Evolutionary conservation across 1,140 invertebrate species (phyloP).

Genomic region (Anagrus nilaparvatae): DNA sequence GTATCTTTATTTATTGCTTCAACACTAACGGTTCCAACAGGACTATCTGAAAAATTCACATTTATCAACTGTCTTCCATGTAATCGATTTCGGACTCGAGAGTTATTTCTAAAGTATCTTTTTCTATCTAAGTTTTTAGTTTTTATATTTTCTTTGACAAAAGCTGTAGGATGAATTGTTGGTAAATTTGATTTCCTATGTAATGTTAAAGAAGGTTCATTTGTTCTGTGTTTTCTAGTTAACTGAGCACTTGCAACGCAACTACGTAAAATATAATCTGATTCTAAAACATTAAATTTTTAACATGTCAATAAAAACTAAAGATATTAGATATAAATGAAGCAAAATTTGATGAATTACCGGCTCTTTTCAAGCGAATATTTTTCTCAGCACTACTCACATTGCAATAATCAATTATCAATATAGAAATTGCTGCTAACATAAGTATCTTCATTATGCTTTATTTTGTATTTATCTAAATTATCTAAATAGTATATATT

Average conservation of each 20-base stretch:
- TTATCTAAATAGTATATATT: too few relatives aligned
- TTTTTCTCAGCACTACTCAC: too few relatives aligned
- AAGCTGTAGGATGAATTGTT: neutral
- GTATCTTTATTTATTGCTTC: slow-evolving; percentile 19
- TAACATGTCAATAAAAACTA: slow-evolving; percentile 9
- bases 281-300: slow-evolving; percentile 16
- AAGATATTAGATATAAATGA: too few relatives aligned
- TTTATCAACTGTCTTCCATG: slow-evolving; percentile 8
- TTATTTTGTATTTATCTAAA: too few relatives aligned
- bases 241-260: slow-evolving; percentile 31
- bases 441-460: too few relatives aligned
- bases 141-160: slow-evolving; percentile 1
- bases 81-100: slow-evolving; percentile 2
- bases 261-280: slow-evolving; percentile 30
- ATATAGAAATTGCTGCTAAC: too few relatives aligned
- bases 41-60: slow-evolving; percentile 21
- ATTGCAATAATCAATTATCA: too few relatives aligned
- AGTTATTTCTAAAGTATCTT: slow-evolving; percentile 6
- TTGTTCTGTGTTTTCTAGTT: slow-evolving; percentile 23
- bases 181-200: slow-evolving; percentile 2
- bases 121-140: slow-evolving; percentile 2
- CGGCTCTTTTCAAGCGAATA: too few relatives aligned
- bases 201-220: slow-evolving; percentile 1
- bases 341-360: too few relatives aligned
- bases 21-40: slow-evolving; percentile 30